Percentiles rank a stretch among this genome's conserved stretches.
These are phyloP conservation scores for Corythornis vintsioides DNA, from an alignment of 2,113 vertebrate species.

Conservation along the genomic window DNA sequence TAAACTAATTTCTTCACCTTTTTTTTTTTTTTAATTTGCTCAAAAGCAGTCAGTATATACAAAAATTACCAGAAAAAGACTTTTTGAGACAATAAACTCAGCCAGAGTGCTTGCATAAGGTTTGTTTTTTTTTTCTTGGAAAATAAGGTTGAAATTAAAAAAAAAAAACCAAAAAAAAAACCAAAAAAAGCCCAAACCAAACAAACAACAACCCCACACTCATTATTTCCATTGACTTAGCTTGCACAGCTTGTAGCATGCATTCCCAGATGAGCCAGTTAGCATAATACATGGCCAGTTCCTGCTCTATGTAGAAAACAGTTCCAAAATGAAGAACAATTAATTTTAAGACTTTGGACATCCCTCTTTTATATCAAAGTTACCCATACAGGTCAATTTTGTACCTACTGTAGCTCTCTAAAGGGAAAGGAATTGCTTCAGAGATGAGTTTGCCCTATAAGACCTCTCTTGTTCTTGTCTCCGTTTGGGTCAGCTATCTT, in stretches of 20 bases:
- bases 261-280: not conserved
- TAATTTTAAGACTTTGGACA: not conserved
- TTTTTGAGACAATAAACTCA: not conserved
- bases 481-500: not conserved
- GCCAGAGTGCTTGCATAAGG: not conserved
- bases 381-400: not conserved
- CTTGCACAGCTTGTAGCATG: not conserved
- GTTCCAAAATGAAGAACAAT: not conserved
- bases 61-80: not conserved
- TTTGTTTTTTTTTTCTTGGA: not conserved
- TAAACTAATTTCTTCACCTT: not conserved
- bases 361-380: not conserved
- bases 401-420: not conserved
- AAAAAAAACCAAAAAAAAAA: too few relatives aligned
- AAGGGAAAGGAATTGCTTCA: not conserved
- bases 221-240: not conserved
- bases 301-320: not conserved
- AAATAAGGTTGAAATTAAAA: not conserved
- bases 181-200: rapidly evolving
- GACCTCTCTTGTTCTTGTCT: not conserved
- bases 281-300: not conserved
- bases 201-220: not conserved
- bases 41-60: not conserved
- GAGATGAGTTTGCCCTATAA: not conserved
- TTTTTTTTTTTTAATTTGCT: not conserved